These are phyloP conservation scores for Stratiolaelaps scimitus DNA, from an alignment of 1,140 invertebrate species.

Conservation along the genomic window DNA sequence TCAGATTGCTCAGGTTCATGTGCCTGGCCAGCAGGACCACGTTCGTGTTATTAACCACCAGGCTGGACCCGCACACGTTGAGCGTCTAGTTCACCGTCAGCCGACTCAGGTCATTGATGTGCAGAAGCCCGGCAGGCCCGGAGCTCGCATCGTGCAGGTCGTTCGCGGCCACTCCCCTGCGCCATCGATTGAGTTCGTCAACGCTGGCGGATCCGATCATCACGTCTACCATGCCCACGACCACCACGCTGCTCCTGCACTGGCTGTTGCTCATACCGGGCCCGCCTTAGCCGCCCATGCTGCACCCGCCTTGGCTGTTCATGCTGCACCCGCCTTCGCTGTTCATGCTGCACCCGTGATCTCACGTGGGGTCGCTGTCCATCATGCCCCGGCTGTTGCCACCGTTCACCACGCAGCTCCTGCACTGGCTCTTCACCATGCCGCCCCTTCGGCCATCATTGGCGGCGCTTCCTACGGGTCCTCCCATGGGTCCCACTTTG, in stretches of 20 bases:
- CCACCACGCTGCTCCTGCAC: neutral
- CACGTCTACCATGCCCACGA: constrained; percentile 21
- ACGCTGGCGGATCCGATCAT: neutral
- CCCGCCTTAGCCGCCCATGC: too few relatives aligned
- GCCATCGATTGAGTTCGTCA: constrained; percentile 2
- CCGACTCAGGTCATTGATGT: neutral
- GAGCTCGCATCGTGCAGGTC: constrained; percentile 15
- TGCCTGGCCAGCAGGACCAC: constrained; percentile 11
- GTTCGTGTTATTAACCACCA: constrained; percentile 20
- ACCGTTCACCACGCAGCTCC: neutral
- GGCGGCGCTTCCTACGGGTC: neutral
- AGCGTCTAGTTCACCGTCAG: constrained; percentile 6
- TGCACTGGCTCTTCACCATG: too few relatives aligned
- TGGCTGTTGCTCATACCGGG: neutral
- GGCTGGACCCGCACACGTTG: neutral
- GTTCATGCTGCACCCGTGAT: neutral
- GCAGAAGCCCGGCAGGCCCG: neutral
- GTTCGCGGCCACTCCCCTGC: neutral
- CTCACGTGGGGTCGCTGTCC: neutral
- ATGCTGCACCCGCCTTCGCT: neutral
- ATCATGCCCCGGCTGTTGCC: neutral
- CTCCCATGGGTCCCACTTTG: neutral
- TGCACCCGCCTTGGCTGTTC: neutral
- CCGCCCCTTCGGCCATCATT: neutral
- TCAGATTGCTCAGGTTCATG: constrained; percentile 4